These are phyloP conservation scores for Morpho deidamia DNA, from an alignment of 2,888 invertebrate genomes.

Conservation along the genomic window DNA sequence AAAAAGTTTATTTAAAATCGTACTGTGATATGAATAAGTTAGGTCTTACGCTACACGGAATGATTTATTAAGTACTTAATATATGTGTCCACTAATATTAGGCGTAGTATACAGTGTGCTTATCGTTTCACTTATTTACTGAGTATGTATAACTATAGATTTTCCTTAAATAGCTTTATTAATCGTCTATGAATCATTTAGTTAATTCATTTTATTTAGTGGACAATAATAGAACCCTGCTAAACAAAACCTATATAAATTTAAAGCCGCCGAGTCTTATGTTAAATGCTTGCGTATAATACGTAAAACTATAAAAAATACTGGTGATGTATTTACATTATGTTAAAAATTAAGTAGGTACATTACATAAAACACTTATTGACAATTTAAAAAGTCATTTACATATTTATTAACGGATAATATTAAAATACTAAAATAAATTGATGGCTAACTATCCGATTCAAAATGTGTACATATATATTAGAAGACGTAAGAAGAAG, in stretches of 20 bases:
- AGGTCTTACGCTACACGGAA: conserved; percentile 50
- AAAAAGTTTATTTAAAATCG: conserved; percentile 23
- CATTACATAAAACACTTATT: neutral
- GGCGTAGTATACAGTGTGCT: neutral
- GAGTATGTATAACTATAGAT: neutral
- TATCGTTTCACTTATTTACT: neutral
- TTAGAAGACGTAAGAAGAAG: no score
- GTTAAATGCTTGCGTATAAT: conserved; percentile 36
- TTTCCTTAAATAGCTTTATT: no score
- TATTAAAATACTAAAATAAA: no score
- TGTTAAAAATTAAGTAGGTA: conserved; percentile 5
- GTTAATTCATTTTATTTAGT: neutral
- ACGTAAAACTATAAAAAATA: conserved; percentile 22
- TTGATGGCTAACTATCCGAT: no score
- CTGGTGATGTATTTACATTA: conserved; percentile 20
- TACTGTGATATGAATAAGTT: conserved; percentile 55
- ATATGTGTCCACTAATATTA: conserved; percentile 6
- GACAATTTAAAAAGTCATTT: no score
- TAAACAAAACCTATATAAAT: conserved; percentile 24
- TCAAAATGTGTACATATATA: no score
- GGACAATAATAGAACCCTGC: neutral
- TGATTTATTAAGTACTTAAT: conserved; percentile 35
- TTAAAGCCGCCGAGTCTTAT: conserved; percentile 52
- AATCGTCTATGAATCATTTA: no score
- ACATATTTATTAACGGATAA: no score